Evolutionary conservation across 92 coral and sea anemone species (phyloP).

Genomic region (Hydrozoanthus gracilis): DNA sequence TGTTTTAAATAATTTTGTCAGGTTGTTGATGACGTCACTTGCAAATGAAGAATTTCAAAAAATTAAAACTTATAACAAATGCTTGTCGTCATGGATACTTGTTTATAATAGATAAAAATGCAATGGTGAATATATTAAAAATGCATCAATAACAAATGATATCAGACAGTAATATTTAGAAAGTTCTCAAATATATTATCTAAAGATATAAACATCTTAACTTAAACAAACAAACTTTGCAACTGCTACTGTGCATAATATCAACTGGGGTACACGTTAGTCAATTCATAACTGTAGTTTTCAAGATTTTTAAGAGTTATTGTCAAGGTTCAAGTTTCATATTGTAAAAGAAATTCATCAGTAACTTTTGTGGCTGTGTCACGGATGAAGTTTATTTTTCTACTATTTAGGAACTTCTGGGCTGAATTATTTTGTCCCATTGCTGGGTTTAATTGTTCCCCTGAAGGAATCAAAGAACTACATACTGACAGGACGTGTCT

Average conservation of each 20-base stretch:
- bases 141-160: not conserved
- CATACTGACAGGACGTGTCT: not conserved
- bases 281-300: conserved; percentile 20
- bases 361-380: conserved; percentile 31
- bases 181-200: conserved; percentile 14
- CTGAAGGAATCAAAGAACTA: too few relatives aligned
- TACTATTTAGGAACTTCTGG: conserved; percentile 29
- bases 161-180: not conserved
- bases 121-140: not conserved
- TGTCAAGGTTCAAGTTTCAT: conserved; percentile 36
- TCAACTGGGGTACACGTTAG: conserved; percentile 35
- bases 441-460: too few relatives aligned
- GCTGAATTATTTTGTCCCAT: not conserved
- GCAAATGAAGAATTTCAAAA: conserved; percentile 17
- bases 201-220: conserved; percentile 27
- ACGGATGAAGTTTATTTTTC: conserved; percentile 28
- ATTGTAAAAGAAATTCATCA: conserved; percentile 22
- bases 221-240: not conserved
- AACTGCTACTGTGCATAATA: conserved; percentile 28
- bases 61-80: conserved; percentile 21
- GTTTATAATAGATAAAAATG: not conserved
- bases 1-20: not conserved
- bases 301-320: conserved; percentile 18
- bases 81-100: conserved; percentile 28
- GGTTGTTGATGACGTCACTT: conserved; percentile 9